Conservation (phyloP, 2,888 invertebrate genomes). For the Patella pellucida region DNA sequence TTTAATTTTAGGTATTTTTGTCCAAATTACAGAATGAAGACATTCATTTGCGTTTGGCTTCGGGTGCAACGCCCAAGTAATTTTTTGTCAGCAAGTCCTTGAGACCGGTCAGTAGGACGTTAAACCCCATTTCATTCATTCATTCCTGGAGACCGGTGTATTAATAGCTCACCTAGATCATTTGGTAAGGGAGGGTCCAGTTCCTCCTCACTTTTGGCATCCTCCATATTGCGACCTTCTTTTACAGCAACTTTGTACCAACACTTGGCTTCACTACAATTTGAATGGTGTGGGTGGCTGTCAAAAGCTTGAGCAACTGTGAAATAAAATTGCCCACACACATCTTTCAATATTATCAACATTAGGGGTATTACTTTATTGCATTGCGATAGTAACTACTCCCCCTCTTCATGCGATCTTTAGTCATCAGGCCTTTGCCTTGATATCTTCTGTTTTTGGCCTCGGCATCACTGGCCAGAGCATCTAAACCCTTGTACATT, state of each 20-base stretch:
- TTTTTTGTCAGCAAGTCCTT: slow-evolving; percentile 6
- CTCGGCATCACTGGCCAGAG: background rate
- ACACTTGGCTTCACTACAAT: background rate
- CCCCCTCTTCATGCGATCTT: background rate
- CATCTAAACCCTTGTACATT: slow-evolving; percentile 13
- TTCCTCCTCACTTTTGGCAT: background rate
- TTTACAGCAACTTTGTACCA: background rate
- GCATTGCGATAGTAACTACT: background rate
- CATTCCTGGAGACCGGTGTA: too few relatives aligned
- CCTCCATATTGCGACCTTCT: background rate
- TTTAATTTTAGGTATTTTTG: slow-evolving; percentile 12
- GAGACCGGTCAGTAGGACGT: too few relatives aligned
- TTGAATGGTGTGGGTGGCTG: background rate
- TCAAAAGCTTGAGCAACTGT: background rate
- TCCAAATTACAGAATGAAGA: slow-evolving; percentile 18
- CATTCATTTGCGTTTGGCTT: slow-evolving; percentile 23
- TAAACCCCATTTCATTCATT: too few relatives aligned
- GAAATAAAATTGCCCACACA: slow-evolving; percentile 23
- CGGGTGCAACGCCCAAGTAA: slow-evolving; percentile 14
- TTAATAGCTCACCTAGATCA: background rate
- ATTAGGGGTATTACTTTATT: background rate
- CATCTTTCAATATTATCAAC: slow-evolving; percentile 14
- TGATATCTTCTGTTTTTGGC: background rate
- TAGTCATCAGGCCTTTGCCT: background rate
- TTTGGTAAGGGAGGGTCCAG: background rate